Conservation (phyloP, 2,797 vertebrate genomes). For the Sphenopsis melanotis region DNA sequence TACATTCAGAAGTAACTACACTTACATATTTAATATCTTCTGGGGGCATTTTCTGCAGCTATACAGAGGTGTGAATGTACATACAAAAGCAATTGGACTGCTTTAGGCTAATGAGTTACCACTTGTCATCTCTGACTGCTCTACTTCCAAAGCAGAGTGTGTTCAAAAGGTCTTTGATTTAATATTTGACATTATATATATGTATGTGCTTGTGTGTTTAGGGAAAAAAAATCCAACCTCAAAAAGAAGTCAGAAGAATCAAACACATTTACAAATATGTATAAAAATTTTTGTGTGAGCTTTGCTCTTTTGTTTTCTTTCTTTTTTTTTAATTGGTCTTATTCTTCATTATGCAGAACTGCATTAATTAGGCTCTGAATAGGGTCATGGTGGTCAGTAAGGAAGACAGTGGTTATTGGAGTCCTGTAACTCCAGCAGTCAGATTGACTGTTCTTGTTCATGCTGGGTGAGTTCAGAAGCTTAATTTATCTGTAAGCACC, state of each 20-base stretch:
- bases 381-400: neutral
- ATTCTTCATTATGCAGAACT: neutral
- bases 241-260: neutral
- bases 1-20: neutral
- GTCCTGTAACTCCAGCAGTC: neutral
- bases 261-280: neutral
- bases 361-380: neutral
- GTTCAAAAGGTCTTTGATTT: neutral
- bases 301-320: neutral
- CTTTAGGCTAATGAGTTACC: neutral
- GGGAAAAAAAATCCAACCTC: neutral
- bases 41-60: neutral
- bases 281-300: neutral
- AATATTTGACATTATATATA: neutral
- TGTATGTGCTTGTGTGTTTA: neutral
- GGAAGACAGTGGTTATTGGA: neutral
- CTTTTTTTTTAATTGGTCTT: neutral
- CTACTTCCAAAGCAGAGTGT: neutral
- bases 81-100: neutral
- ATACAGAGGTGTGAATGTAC: neutral
- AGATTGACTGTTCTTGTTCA: neutral
- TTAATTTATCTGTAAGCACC: conserved; percentile 56
- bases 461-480: conserved; percentile 55
- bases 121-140: neutral
- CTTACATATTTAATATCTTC: neutral